Percentiles rank a stretch among this genome's conserved stretches.
phyloP scores from a whole-genome alignment of 2,888 invertebrate species.

The Tanypteryx hageni region DNA sequence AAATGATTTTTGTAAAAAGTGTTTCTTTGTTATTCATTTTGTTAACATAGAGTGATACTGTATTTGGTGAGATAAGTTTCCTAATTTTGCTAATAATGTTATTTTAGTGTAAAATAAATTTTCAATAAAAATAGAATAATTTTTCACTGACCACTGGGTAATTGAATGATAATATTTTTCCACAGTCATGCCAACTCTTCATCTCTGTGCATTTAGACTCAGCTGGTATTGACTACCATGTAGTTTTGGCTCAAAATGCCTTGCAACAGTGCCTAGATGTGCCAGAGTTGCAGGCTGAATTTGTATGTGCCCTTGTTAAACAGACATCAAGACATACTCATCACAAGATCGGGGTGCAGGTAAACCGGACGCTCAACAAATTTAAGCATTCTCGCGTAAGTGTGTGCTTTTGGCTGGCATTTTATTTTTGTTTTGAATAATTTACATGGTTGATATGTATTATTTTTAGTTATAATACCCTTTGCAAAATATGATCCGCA shows the following conservation, averaged over 20 bases:
- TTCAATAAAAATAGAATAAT: too few species aligned
- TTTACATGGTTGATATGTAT: conserved; percentile 69
- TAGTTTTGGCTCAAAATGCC: conserved; percentile 97
- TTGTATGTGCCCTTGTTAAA: conserved; percentile 92
- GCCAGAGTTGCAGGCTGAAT: conserved; percentile 94
- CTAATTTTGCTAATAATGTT: too few species aligned
- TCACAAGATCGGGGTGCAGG: conserved; percentile 89
- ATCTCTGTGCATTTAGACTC: conserved; percentile 97
- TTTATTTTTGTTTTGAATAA: conserved; percentile 69
- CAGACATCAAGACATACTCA: conserved; percentile 94
- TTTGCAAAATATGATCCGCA: conserved; percentile 74
- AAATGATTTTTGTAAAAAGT: too few species aligned
- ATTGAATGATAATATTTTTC: conserved; percentile 66
- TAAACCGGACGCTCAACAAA: conserved; percentile 72
- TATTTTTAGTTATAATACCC: conserved; percentile 66
- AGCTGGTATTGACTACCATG: conserved; percentile 97
- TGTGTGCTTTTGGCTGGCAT: conserved; percentile 67
- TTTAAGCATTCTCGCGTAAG: conserved; percentile 65
- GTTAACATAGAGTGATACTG: too few species aligned
- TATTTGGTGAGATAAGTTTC: too few species aligned
- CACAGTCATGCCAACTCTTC: conserved; percentile 94
- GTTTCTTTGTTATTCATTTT: too few species aligned
- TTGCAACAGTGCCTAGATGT: conserved; percentile 94
- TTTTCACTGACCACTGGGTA: too few species aligned
- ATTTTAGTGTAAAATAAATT: too few species aligned